Evolutionary conservation across 2,888 invertebrate genomes (phyloP).

Genomic region (Heliconius charithonia): DNA sequence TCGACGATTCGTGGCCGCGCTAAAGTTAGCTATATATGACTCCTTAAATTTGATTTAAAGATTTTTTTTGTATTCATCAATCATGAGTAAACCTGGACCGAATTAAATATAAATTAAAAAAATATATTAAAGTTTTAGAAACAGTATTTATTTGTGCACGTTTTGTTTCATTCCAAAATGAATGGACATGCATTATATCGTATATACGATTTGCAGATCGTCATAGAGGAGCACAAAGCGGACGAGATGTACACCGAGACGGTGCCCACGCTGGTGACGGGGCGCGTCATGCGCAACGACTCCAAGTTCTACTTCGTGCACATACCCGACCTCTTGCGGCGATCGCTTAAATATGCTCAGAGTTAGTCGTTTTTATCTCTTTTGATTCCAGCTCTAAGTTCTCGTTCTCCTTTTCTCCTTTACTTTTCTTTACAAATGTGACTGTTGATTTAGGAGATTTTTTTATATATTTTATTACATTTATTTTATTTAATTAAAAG

Average conservation of each 20-base stretch:
- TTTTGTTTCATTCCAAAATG: too few relatives aligned
- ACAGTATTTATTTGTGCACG: too few relatives aligned
- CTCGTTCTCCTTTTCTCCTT: background rate
- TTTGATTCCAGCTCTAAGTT: background rate
- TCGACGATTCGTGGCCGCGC: background rate
- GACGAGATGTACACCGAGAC: constrained; percentile 51
- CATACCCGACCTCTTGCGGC: constrained; percentile 60
- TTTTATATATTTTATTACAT: too few relatives aligned
- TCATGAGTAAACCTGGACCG: too few relatives aligned
- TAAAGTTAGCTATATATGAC: too few relatives aligned
- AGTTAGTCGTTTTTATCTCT: constrained; percentile 35
- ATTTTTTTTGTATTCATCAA: background rate
- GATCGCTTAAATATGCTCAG: constrained; percentile 40
- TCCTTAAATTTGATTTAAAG: too few relatives aligned
- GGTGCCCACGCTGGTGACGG: constrained; percentile 59
- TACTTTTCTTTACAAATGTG: background rate
- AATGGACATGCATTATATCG: background rate
- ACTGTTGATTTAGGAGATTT: background rate
- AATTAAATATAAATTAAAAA: too few relatives aligned
- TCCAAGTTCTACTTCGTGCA: constrained; percentile 54
- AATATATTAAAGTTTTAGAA: too few relatives aligned
- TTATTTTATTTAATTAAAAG: too few relatives aligned
- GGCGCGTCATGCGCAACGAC: constrained; percentile 53
- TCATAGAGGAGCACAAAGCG: constrained; percentile 51
- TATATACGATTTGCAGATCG: constrained; percentile 48